Base-by-base conservation (phyloP, 2,797 vertebrate genomes). In the Choloepus didactylus region DNA sequence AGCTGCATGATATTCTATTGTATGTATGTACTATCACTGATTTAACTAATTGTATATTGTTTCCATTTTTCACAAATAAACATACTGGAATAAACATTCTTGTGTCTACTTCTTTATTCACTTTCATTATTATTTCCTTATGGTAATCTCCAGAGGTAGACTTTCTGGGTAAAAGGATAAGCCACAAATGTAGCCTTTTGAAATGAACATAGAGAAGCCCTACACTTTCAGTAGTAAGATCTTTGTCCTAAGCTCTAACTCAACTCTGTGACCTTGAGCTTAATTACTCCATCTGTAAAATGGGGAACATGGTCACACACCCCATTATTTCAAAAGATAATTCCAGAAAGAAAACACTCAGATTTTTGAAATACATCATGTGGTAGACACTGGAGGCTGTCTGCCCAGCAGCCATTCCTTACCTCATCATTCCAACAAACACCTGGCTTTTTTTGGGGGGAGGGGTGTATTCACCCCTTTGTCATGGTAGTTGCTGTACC, bases 101-200 rank as follows among this genome's bases (percentile, higher is more conserved):
- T 88, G 1, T 59, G 54, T 88, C 31, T 91, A 64, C 77, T 12
- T 90, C n/a, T 87, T 91, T 75, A 73, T 73, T 69, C 44, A 4
- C 23, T 51, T 86, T 82, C 49, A 80, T 84, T 88, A 80, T 88
- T 54, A 51, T 86, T 94, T 94, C 10, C 60, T 84, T 84, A 87
- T 35, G n/a, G 76, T 67, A 80, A 76, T 81, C 27, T 27, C 46
- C 29, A 93, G 93, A 88, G 69, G 66, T 35, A 81, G 35, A 73
- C 21, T 84, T 38, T 93, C 7, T 93, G 51, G 38, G 38, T 64
- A 51, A 96, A 94, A 93, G 23, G 11, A 81, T 64, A 76, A 85
- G 16, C 35, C 21, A 49, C 66, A 21, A 79, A 38, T 70, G 29
- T 84, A 86, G 38, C 7, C 9, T 75, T 91, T 88, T 51, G 38